Base-by-base conservation (phyloP, 1,140 invertebrate genomes). In the Drosophila rhopaloa region DNA sequence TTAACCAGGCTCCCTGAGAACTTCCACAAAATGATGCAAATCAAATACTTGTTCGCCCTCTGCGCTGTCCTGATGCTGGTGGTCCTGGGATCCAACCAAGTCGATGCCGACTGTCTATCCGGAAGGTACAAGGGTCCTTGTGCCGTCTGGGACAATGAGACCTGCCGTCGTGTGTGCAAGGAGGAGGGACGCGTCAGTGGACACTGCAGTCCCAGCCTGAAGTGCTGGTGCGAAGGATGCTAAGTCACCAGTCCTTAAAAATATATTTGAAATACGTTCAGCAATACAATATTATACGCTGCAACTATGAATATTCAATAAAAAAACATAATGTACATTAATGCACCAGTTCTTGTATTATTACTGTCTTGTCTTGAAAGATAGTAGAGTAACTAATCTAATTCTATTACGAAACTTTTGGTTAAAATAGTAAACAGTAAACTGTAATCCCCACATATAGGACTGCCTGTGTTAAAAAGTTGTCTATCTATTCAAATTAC, bases 181-280 rank as follows among this genome's bases (percentile, higher is more conserved):
- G 62, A 67, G 14, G 62, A 71, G 37, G 16, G 37, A 14, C 62
- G 67, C 0, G 1, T 1, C 8, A 55, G 16, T 67, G 67, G 67
- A 16, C 62, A 71, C 16, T 71, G 66, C 50, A 66, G 60, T 8
- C 38, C 65, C 24, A 50, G 65, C 16, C 51, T 72, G 0, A 70
- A 70, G 51, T 68, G 68, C 10, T 72, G 68, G 62, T 72, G 68
- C 29, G 54, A 72, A 35, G 61, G 66, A 38, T 71, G 61, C 3
- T 75, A 48, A 14, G n/a, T 7, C 16, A 24, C 9, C 7, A 16
- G 3, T 29, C 6, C 6, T 5, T 4, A 4, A 7, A 29, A 50
- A 14, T 24, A 10, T 16, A 10, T 9, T 32, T 5, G 14, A 32
- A 35, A 8, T 10, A 1, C 27, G 27, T 14, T 14, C 7, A 14